These are phyloP conservation scores for Disparrhopalites patrizii DNA, from an alignment of 2,888 invertebrate genomes.

Conservation along the genomic window DNA sequence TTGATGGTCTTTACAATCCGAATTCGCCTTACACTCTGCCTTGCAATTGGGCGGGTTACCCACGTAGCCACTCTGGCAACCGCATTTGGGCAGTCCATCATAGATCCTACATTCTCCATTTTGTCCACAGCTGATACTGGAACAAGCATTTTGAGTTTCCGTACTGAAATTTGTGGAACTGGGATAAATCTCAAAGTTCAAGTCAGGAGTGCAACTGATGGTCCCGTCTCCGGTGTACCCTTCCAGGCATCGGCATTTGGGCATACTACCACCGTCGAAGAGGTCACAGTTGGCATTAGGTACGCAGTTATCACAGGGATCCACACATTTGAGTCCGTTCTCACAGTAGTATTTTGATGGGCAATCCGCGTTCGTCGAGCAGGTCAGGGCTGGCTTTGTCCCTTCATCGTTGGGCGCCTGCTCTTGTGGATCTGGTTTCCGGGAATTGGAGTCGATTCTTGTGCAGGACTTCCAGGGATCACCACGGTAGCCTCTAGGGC, in stretches of 20 bases:
- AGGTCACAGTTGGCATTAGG: constrained; percentile 21
- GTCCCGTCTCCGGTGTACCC: constrained; percentile 18
- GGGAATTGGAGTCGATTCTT: not conserved
- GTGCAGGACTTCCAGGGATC: constrained; percentile 30
- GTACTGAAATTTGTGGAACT: not conserved
- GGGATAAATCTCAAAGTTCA: not conserved
- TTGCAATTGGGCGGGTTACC: constrained; percentile 45
- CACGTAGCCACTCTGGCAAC: constrained; percentile 38
- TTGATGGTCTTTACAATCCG: constrained; percentile 49
- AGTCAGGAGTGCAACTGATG: constrained; percentile 7
- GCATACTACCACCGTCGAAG: constrained; percentile 10
- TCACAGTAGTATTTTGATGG: constrained; percentile 24
- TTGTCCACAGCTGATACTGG: constrained; percentile 34
- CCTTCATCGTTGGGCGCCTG: not conserved
- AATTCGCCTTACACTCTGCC: constrained; percentile 48
- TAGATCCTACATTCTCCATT: constrained; percentile 38
- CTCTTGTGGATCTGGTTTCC: not conserved
- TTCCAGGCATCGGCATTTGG: constrained; percentile 21
- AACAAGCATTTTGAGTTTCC: constrained; percentile 21
- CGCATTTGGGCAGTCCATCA: constrained; percentile 33
- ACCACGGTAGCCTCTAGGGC: constrained; percentile 35
- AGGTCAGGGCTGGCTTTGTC: not conserved
- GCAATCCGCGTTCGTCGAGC: constrained; percentile 14
- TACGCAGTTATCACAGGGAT: constrained; percentile 20
- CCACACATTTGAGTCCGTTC: not conserved